Conservation (phyloP, 2,888 invertebrate species). For the Hypomecis punctinalis region DNA sequence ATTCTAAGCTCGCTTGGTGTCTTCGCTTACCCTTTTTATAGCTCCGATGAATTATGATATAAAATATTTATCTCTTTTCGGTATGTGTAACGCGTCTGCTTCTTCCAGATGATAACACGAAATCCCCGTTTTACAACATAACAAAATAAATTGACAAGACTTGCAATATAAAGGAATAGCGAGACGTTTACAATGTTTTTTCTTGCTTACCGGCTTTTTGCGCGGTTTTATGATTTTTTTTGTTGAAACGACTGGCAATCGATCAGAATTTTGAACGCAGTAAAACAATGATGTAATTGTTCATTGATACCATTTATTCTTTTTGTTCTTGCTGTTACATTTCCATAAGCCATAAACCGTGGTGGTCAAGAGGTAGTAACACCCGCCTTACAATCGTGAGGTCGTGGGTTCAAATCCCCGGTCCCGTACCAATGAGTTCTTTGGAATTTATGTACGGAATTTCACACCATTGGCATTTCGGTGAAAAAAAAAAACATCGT, state of each 20-base stretch:
- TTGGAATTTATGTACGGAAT: too few relatives aligned
- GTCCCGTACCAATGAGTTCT: too few relatives aligned
- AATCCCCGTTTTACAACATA: slow-evolving; percentile 68
- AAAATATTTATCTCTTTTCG: slow-evolving; percentile 78
- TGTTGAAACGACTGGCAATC: background rate
- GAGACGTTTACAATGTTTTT: slow-evolving; percentile 41
- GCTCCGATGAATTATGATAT: slow-evolving; percentile 77
- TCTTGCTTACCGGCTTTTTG: slow-evolving; percentile 20
- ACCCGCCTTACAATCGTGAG: too few relatives aligned
- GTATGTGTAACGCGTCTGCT: slow-evolving; percentile 73
- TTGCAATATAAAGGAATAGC: slow-evolving; percentile 49
- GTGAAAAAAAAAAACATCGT: too few relatives aligned
- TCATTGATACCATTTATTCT: too few relatives aligned
- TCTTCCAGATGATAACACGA: slow-evolving; percentile 73
- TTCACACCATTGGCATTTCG: too few relatives aligned
- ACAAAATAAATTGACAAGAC: slow-evolving; percentile 64
- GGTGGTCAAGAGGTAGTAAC: too few relatives aligned
- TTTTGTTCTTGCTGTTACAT: too few relatives aligned
- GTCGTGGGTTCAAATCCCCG: too few relatives aligned
- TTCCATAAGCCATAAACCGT: too few relatives aligned
- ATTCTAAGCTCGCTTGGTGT: slow-evolving; percentile 60
- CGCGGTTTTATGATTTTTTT: slow-evolving; percentile 19
- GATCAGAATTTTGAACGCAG: background rate
- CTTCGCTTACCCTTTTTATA: slow-evolving; percentile 75
- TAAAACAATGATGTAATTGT: background rate